Percentiles rank a stretch among this genome's conserved stretches.
Evolutionary conservation across 37 sponge, comb jelly and placozoan genomes (phyloP).

Genomic region (Oopsacas minuta): DNA sequence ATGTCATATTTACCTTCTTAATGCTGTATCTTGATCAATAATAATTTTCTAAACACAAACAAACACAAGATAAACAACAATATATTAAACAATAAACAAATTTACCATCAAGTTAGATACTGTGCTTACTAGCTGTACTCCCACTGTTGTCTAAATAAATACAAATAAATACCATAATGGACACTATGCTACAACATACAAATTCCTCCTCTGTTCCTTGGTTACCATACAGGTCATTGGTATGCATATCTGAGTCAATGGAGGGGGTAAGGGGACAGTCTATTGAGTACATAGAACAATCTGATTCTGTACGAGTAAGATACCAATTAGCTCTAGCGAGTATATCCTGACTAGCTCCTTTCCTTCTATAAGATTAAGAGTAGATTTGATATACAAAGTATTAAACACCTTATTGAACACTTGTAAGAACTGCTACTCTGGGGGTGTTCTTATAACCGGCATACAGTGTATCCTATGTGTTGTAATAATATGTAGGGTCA

Average conservation of each 20-base stretch:
- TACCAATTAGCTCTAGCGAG: background rate
- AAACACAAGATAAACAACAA: background rate
- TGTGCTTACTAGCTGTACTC: background rate
- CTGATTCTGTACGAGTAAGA: background rate
- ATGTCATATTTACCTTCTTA: background rate
- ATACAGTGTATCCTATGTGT: background rate
- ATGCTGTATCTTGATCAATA: background rate
- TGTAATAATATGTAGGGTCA: background rate
- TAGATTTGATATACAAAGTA: too few species aligned
- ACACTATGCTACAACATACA: too few species aligned
- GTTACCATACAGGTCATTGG: background rate
- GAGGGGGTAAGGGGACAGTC: too few species aligned
- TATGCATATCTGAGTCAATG: background rate
- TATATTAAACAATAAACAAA: background rate
- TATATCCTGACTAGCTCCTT: background rate
- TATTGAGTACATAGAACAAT: background rate
- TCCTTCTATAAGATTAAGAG: too few species aligned
- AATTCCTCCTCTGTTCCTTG: background rate
- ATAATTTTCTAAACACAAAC: slow-evolving; percentile 6
- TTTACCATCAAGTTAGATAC: background rate
- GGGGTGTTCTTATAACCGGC: too few species aligned
- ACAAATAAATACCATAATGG: background rate
- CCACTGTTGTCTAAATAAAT: background rate
- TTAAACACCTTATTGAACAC: too few species aligned
- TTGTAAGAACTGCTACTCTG: too few species aligned